These are phyloP conservation scores for Trichoplusia ni DNA, from an alignment of 1,140 invertebrate species.

Conservation along the genomic window DNA sequence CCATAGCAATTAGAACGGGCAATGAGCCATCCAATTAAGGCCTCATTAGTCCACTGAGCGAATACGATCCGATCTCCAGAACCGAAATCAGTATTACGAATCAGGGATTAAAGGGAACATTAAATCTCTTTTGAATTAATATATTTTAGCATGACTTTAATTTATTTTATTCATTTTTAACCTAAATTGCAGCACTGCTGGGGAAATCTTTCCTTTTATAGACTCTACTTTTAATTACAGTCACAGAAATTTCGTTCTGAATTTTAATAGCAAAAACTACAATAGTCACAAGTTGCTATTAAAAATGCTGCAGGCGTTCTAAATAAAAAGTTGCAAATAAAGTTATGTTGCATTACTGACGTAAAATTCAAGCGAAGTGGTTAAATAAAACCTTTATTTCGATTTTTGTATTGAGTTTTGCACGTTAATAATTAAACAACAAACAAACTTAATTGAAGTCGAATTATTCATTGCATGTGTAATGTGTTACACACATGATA, in stretches of 20 bases:
- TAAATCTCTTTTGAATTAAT: slow-evolving; percentile 1
- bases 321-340: neutral
- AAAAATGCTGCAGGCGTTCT: neutral
- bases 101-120: slow-evolving; percentile 5
- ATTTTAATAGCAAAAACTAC: neutral
- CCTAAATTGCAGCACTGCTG: no score
- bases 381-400: no score
- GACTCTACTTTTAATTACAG: neutral
- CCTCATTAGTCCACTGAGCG: slow-evolving; percentile 11
- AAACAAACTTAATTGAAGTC: no score
- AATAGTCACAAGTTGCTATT: neutral
- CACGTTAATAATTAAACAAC: neutral
- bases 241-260: neutral
- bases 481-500: no score
- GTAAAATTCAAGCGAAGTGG: neutral
- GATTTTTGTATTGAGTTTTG: no score
- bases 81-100: slow-evolving; percentile 20
- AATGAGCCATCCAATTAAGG: slow-evolving; percentile 7
- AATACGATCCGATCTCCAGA: slow-evolving; percentile 1
- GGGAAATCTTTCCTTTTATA: no score
- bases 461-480: no score
- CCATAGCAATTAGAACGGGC: slow-evolving; percentile 2
- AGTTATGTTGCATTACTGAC: neutral
- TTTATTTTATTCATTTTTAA: no score
- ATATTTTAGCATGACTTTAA: no score